These are phyloP conservation scores for Sebastiscus tertius DNA, from an alignment of 2,797 vertebrate genomes.

Conservation along the genomic window DNA sequence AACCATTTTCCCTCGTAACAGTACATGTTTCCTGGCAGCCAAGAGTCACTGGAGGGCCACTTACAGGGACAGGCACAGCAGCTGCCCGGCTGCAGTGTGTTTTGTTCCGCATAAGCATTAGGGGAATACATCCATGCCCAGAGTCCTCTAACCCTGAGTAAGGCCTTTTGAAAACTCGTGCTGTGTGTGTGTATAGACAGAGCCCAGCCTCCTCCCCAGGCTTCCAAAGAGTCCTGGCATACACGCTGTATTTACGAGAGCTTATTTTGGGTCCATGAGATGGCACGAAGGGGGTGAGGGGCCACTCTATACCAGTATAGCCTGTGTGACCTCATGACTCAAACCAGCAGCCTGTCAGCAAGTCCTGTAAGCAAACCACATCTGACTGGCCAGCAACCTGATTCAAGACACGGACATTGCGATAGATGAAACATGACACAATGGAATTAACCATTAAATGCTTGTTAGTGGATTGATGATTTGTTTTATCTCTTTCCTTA, in stretches of 20 bases:
- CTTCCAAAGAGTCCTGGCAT: not conserved
- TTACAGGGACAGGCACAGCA: constrained; percentile 41
- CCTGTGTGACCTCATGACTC: constrained; percentile 10
- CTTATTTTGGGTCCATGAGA: constrained; percentile 27
- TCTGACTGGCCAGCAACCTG: not conserved
- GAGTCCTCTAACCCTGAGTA: constrained; percentile 14
- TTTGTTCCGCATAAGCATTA: constrained; percentile 37
- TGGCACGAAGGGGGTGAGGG: not conserved
- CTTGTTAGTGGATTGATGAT: not conserved
- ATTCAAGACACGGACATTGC: not conserved
- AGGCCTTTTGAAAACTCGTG: constrained; percentile 17
- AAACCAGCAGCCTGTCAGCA: constrained; percentile 1
- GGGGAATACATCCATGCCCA: constrained; percentile 2
- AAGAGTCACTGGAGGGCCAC: constrained; percentile 61
- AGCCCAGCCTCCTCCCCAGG: not conserved
- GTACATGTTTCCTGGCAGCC: constrained; percentile 45
- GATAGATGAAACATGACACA: constrained; percentile 4
- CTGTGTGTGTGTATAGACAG: not conserved
- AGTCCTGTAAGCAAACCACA: not conserved
- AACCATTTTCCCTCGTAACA: constrained; percentile 45
- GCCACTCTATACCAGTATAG: not conserved
- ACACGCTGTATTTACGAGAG: constrained; percentile 10
- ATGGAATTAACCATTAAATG: not conserved
- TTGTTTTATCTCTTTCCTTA: not conserved
- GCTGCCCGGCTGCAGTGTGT: constrained; percentile 33